Conservation (phyloP, 2,888 invertebrate genomes). For the Dysmachus trigonus region DNA sequence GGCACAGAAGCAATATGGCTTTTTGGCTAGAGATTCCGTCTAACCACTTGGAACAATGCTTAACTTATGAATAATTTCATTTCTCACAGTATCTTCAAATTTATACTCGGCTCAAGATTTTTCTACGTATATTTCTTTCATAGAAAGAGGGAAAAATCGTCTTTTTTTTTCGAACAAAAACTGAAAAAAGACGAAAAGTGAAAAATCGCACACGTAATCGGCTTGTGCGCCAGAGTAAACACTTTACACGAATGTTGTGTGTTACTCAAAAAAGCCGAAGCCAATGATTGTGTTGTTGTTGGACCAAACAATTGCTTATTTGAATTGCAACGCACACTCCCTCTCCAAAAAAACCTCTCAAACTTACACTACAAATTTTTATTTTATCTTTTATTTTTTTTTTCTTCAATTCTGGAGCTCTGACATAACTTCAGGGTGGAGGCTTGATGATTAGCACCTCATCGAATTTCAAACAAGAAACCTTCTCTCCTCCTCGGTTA, state of each 20-base stretch:
- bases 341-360: background rate
- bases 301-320: slow-evolving; percentile 28
- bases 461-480: background rate
- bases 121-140: slow-evolving; percentile 29
- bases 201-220: slow-evolving; percentile 19
- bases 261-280: slow-evolving; percentile 1
- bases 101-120: slow-evolving; percentile 49
- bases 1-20: background rate
- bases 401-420: background rate
- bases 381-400: background rate
- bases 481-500: background rate
- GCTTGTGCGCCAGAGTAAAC: slow-evolving; percentile 12
- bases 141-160: slow-evolving; percentile 32
- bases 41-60: slow-evolving; percentile 51
- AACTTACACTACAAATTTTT: no score
- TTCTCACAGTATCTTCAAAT: slow-evolving; percentile 51
- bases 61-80: slow-evolving; percentile 51
- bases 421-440: slow-evolving; percentile 25
- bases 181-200: slow-evolving; percentile 5
- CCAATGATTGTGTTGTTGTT: background rate
- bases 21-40: background rate
- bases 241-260: background rate
- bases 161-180: slow-evolving; percentile 12
- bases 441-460: slow-evolving; percentile 7
- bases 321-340: slow-evolving; percentile 25